These are phyloP conservation scores for Drosophila mercatorum DNA, from an alignment of 2,888 invertebrate genomes.

Conservation along the genomic window DNA sequence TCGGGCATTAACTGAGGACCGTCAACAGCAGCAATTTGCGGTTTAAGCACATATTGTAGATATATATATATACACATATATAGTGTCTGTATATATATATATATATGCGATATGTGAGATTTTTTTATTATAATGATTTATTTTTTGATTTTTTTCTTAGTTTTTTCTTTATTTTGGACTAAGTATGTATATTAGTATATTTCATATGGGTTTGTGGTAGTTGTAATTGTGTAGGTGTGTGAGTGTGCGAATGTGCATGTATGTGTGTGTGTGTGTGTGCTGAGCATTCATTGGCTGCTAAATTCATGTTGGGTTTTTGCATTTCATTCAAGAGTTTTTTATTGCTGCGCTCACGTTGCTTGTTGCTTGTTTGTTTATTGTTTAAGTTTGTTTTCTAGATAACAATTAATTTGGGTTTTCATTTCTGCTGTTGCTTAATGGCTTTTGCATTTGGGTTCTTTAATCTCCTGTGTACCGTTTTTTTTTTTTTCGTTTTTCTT, in stretches of 20 bases:
- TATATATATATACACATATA: slow-evolving; percentile 5
- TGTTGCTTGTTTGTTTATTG: slow-evolving; percentile 13
- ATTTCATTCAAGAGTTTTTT: slow-evolving; percentile 36
- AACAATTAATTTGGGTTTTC: slow-evolving; percentile 36
- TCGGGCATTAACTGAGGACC: slow-evolving; percentile 28
- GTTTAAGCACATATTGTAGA: slow-evolving; percentile 26
- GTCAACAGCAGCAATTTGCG: slow-evolving; percentile 32
- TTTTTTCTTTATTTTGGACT: slow-evolving; percentile 24
- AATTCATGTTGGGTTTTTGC: slow-evolving; percentile 43
- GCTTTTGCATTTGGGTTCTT: slow-evolving; percentile 4
- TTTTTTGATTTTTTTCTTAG: neutral
- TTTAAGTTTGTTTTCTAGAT: slow-evolving; percentile 41
- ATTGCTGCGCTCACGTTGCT: slow-evolving; percentile 10
- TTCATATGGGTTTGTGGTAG: slow-evolving; percentile 24
- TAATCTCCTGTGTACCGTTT: slow-evolving; percentile 58
- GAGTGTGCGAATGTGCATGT: neutral
- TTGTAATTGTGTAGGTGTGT: neutral
- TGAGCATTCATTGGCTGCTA: slow-evolving; percentile 45
- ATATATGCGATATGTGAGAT: slow-evolving; percentile 62
- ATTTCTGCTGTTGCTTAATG: slow-evolving; percentile 5
- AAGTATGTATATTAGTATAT: slow-evolving; percentile 39
- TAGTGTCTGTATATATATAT: slow-evolving; percentile 23
- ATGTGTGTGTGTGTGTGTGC: neutral
- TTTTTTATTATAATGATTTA: slow-evolving; percentile 17
- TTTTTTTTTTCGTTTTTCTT: neutral